A percentile compares a stretch with the other conserved stretches of the same genome.
Evolutionary conservation across 1,140 invertebrate genomes (phyloP).

Genomic region (Heliconius congener): DNA sequence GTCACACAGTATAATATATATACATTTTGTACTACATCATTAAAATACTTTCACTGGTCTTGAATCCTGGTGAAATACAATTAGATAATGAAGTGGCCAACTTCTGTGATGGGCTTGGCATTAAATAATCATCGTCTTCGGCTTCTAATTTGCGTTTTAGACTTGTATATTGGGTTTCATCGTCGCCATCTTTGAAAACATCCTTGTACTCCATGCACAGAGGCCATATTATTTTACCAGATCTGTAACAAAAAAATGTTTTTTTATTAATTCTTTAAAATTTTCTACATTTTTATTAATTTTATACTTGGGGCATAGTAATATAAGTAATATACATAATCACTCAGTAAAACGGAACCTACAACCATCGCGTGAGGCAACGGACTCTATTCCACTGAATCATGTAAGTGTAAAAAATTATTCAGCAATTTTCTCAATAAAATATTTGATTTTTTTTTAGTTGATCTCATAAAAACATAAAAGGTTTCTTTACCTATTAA

Average conservation of each 20-base stretch:
- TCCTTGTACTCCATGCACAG: slow-evolving; percentile 75
- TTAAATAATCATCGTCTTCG: slow-evolving; percentile 70
- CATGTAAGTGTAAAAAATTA: too few species aligned
- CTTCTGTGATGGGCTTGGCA: slow-evolving; percentile 58
- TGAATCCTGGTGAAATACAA: slow-evolving; percentile 69
- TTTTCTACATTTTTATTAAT: too few species aligned
- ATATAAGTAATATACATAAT: too few species aligned
- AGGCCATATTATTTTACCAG: slow-evolving; percentile 74
- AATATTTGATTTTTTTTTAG: too few species aligned
- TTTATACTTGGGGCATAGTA: too few species aligned
- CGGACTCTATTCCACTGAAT: too few species aligned
- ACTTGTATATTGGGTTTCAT: slow-evolving; percentile 65
- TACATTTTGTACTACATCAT: slow-evolving; percentile 40
- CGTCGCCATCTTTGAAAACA: slow-evolving; percentile 61
- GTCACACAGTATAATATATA: background rate
- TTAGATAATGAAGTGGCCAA: slow-evolving; percentile 63
- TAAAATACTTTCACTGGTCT: slow-evolving; percentile 61
- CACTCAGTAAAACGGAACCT: too few species aligned
- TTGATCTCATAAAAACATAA: too few species aligned
- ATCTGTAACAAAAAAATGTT: slow-evolving; percentile 48
- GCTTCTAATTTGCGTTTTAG: slow-evolving; percentile 66
- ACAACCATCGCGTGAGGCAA: too few species aligned
- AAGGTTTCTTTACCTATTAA: too few species aligned
- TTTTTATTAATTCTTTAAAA: too few species aligned
- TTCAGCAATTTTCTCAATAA: too few species aligned